Evolutionary conservation across 2,888 invertebrate species (phyloP).

Genomic region (Ichneumoninae sp.): DNA sequence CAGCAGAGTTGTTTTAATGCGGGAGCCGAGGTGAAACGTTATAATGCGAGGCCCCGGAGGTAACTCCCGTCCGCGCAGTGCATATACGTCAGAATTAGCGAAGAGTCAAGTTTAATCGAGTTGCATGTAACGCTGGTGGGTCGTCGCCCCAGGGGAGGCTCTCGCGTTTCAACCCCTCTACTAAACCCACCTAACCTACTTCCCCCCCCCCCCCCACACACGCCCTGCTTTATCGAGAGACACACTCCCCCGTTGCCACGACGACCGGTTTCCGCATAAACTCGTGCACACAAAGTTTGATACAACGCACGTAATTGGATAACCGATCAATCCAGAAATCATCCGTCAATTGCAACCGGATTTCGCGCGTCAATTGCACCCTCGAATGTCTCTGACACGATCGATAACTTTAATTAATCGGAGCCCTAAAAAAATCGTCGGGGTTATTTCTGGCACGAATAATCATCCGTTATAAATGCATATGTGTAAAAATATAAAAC

Average conservation of each 20-base stretch:
- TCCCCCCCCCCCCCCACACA: slow-evolving; percentile 16
- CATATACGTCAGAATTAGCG: slow-evolving; percentile 57
- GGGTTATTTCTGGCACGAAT: too few species aligned
- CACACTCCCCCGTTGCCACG: slow-evolving; percentile 40
- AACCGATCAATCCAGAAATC: not conserved
- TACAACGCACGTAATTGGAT: not conserved
- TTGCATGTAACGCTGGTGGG: slow-evolving; percentile 66
- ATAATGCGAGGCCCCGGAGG: slow-evolving; percentile 1
- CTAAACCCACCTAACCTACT: slow-evolving; percentile 57
- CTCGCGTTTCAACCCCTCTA: slow-evolving; percentile 39
- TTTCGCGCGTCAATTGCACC: not conserved
- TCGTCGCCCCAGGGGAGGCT: slow-evolving; percentile 60
- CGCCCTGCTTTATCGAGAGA: slow-evolving; percentile 15
- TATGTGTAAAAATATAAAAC: too few species aligned
- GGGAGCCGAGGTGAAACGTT: not conserved
- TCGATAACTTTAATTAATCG: not conserved
- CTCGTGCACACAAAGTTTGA: not conserved
- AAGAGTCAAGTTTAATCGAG: slow-evolving; percentile 72
- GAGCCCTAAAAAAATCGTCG: not conserved
- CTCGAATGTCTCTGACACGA: not conserved
- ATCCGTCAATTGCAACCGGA: not conserved
- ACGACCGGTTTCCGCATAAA: slow-evolving; percentile 1
- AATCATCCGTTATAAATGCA: too few species aligned
- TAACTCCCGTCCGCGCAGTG: slow-evolving; percentile 13
- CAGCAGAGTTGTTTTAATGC: slow-evolving; percentile 18